phyloP scores from a whole-genome alignment of 2,888 invertebrate species.

The Rutpela maculata region DNA sequence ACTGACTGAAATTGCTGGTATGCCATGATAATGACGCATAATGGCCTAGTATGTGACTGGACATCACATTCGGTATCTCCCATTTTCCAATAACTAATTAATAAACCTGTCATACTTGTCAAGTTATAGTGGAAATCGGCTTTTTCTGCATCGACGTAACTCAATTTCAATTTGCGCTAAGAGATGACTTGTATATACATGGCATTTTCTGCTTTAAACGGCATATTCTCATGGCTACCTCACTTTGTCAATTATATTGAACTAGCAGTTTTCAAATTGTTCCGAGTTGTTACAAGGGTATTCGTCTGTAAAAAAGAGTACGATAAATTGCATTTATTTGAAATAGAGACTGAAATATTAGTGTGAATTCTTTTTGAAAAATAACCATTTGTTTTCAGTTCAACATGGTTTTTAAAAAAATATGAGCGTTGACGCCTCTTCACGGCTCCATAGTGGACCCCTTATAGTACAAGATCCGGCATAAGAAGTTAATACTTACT shows the following conservation, averaged over 20 bases:
- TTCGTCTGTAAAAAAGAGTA: neutral
- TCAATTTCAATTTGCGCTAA: constrained; percentile 37
- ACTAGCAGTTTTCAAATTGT: neutral
- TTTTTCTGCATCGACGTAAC: constrained; percentile 28
- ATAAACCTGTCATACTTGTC: constrained; percentile 39
- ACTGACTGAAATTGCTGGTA: constrained; percentile 28
- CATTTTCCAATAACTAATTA: constrained; percentile 27
- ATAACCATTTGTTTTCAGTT: too few relatives aligned
- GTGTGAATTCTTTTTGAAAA: too few relatives aligned
- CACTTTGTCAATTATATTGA: neutral
- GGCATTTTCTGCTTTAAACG: neutral
- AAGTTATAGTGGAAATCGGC: constrained; percentile 13
- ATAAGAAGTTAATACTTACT: too few relatives aligned
- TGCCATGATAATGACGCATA: constrained; percentile 31
- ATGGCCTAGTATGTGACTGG: constrained; percentile 6
- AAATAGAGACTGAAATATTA: too few relatives aligned
- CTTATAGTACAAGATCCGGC: too few relatives aligned
- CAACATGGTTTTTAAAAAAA: too few relatives aligned
- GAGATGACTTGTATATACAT: neutral
- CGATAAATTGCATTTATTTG: too few relatives aligned
- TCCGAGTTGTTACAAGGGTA: neutral
- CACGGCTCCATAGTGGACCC: too few relatives aligned
- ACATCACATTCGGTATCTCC: constrained; percentile 6
- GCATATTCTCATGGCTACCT: neutral
- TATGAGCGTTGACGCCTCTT: too few relatives aligned